Percentiles rank a stretch among this genome's conserved stretches.
phyloP scores from a whole-genome alignment of 2,113 vertebrate genomes.

The Alaudala cheleensis region DNA sequence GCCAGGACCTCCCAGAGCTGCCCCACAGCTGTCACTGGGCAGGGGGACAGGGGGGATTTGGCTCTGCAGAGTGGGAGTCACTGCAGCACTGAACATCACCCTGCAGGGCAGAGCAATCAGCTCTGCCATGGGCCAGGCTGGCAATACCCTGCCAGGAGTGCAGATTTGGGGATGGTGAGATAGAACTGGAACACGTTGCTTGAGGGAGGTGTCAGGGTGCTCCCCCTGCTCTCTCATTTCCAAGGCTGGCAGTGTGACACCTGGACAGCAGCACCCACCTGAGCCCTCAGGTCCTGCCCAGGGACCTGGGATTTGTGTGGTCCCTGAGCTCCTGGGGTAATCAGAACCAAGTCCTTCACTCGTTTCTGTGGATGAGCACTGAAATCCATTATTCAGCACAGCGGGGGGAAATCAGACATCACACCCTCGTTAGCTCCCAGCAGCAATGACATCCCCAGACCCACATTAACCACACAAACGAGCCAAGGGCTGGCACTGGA shows the following conservation, averaged over 20 bases:
- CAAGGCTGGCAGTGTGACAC: fast-evolving
- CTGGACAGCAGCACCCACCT: not conserved
- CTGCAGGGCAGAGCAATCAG: not conserved
- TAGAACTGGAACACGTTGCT: not conserved
- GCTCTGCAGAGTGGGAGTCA: not conserved
- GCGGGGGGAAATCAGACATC: not conserved
- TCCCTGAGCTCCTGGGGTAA: fast-evolving
- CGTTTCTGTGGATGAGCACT: not conserved
- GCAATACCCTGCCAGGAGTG: fast-evolving
- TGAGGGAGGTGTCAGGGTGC: not conserved
- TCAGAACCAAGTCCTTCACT: not conserved
- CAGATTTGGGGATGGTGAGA: not conserved
- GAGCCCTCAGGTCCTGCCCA: not conserved
- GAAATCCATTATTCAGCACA: not conserved
- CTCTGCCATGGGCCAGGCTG: not conserved
- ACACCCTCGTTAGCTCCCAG: not conserved
- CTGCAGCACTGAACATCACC: fast-evolving
- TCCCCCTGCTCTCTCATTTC: not conserved
- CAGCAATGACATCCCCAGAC: not conserved
- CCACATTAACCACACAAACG: not conserved
- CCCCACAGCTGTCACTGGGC: not conserved
- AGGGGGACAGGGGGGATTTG: not conserved
- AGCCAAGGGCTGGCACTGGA: not conserved
- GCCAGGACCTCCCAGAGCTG: not conserved
- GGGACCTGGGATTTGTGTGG: not conserved